Base-by-base conservation (phyloP, 1,140 invertebrate genomes). In the Danaus melanippus region DNA sequence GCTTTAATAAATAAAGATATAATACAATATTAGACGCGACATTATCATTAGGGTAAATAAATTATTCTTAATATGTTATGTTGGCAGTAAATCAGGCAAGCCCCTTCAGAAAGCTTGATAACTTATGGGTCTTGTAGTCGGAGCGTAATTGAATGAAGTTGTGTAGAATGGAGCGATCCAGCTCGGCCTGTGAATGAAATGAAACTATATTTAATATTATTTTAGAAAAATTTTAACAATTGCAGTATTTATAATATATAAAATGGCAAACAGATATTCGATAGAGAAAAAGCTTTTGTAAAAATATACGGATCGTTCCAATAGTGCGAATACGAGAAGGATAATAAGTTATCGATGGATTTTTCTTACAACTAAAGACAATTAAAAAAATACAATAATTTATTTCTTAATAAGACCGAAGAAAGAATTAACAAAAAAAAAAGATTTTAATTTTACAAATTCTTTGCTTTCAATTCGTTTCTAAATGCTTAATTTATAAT, bases 91-190 rank as follows among this genome's bases (percentile, higher is more conserved):
- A 46, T 75, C 74, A 86, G 46, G 80, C 71, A 9, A 84, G 69
- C 53, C 90, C 90, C 82, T 92, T 92, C 49, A 92, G 83, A 71
- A 89, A 90, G 66, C 89, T 90, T 43, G 91, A 89, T 62, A 96
- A 86, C 74, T 95, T 96, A 68, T 95, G 93, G 45, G 92, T 93
- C 84, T 97, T 97, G 79, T 94, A 97, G 84, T 99, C 97, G 9
- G 93, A 93, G 58, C 97, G 90, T 12, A 99, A 88, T 85, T 98
- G 96, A 65, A 99, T 95, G 84, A 98, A 98, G 87, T 94, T 97
- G 54, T 93, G 89, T 8, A 98, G 84, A 59, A 97, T 93, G 0
- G 94, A 92, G 57, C 93, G 92, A 71, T 98, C 97, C 68, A 98
- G 79, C 67, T 93, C 92, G 60, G 93, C 93, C 96, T 98, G 87